Evolutionary conservation across 2,113 vertebrate species (phyloP).

Genomic region (Capricornis sumatraensis): DNA sequence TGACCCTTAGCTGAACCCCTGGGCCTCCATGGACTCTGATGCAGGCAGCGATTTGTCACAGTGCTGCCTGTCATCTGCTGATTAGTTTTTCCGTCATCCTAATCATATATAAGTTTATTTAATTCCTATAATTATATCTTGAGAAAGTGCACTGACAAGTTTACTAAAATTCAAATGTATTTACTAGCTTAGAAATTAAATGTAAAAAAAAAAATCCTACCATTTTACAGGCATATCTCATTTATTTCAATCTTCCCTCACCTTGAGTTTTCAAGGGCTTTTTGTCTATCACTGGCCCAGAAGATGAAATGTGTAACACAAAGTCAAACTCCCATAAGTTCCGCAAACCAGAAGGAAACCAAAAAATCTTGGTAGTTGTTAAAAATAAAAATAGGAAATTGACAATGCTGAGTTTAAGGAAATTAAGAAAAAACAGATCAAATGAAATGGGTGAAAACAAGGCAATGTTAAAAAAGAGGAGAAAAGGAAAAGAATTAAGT

Average conservation of each 20-base stretch:
- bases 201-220: not conserved
- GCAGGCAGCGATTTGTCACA: not conserved
- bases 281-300: not conserved
- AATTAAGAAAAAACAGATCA: not conserved
- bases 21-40: not conserved
- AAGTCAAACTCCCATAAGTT: not conserved
- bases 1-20: conserved; percentile 54
- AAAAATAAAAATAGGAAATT: not conserved
- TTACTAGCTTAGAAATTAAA: conserved; percentile 32
- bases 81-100: conserved; percentile 43
- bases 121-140: conserved; percentile 50
- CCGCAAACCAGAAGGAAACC: not conserved
- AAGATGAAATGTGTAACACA: not conserved
- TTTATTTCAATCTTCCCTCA: not conserved
- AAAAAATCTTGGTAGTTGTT: not conserved
- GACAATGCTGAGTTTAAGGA: not conserved
- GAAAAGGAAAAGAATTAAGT: not conserved
- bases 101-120: conserved; percentile 58
- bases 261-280: not conserved
- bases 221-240: not conserved
- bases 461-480: not conserved
- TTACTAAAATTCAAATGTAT: conserved; percentile 41
- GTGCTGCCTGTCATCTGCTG: not conserved
- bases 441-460: not conserved
- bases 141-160: conserved; percentile 2